Percentiles rank a stretch among this genome's conserved stretches.
phyloP scores from a whole-genome alignment of 2,888 invertebrate genomes.

The Timema podura region DNA sequence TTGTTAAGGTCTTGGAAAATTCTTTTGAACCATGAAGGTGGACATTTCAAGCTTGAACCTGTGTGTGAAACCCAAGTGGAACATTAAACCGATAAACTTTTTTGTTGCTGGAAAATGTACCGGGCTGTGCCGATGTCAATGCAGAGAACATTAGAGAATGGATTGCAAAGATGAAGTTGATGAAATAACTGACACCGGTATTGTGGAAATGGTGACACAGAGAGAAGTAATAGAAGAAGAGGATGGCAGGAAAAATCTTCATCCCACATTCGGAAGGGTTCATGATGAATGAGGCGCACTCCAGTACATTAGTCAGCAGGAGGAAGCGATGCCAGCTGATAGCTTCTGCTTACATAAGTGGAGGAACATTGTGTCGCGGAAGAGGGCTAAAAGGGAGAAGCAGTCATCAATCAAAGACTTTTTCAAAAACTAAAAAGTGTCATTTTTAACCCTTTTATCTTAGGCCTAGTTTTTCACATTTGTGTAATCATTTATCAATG shows the following conservation, averaged over 20 bases:
- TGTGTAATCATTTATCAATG: background rate
- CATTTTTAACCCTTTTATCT: no score
- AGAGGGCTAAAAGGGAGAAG: no score
- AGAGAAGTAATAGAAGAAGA: conserved; percentile 13
- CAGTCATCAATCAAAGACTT: no score
- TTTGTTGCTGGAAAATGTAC: no score
- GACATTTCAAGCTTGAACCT: conserved; percentile 3
- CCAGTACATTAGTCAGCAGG: no score
- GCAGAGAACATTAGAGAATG: conserved; percentile 8
- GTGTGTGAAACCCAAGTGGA: background rate
- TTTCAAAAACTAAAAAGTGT: no score
- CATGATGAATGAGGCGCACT: no score
- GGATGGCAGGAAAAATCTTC: no score
- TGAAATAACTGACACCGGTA: background rate
- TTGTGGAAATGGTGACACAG: conserved; percentile 19
- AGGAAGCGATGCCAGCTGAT: no score
- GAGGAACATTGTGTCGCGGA: conserved; percentile 11
- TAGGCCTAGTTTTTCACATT: background rate
- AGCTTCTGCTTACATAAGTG: conserved; percentile 16
- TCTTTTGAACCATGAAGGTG: conserved; percentile 17
- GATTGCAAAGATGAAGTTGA: background rate
- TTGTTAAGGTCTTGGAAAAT: background rate
- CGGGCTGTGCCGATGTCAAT: no score
- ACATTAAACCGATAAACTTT: background rate
- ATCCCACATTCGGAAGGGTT: no score